A percentile compares a stretch with the other conserved stretches of the same genome.
Conservation (phyloP, 2,113 vertebrate genomes). For the Pipa parva region DNA sequence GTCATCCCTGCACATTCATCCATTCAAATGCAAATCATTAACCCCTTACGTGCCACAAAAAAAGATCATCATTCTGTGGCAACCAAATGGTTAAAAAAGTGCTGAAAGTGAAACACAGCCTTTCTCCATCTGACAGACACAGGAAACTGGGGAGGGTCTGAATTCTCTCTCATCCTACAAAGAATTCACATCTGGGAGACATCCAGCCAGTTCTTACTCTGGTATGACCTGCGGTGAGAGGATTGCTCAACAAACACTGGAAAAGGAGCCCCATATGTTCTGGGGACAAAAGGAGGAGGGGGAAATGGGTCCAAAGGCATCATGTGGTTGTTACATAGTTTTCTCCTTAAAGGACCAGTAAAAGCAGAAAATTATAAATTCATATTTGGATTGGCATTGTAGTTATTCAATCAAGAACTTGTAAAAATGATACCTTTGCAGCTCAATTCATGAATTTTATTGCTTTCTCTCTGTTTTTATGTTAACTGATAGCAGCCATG, state of each 20-base stretch:
- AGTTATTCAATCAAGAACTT: no score
- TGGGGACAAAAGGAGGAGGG: constrained; percentile 41
- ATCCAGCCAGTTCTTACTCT: constrained; percentile 41
- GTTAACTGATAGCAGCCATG: no score
- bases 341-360: constrained; percentile 10
- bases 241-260: constrained; percentile 41
- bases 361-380: neutral
- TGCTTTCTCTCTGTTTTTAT: no score
- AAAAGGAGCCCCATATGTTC: constrained; percentile 39
- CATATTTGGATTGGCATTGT: neutral
- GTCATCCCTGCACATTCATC: no score
- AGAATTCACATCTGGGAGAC: constrained; percentile 44
- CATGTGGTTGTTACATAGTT: constrained; percentile 8
- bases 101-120: constrained; percentile 31
- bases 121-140: constrained; percentile 39
- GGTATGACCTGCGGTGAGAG: constrained; percentile 40
- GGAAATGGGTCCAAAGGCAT: constrained; percentile 1
- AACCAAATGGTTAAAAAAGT: constrained; percentile 2
- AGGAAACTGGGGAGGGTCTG: constrained; percentile 41
- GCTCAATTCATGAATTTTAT: no score
- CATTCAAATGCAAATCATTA: no score
- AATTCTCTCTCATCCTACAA: constrained; percentile 38
- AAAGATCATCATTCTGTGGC: neutral
- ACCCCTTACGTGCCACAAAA: no score
- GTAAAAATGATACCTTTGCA: no score